Evolutionary conservation across 2,797 vertebrate species (phyloP), one percentile per base, ranked within the genome.

Genomic region (Lophius americanus): DNA sequence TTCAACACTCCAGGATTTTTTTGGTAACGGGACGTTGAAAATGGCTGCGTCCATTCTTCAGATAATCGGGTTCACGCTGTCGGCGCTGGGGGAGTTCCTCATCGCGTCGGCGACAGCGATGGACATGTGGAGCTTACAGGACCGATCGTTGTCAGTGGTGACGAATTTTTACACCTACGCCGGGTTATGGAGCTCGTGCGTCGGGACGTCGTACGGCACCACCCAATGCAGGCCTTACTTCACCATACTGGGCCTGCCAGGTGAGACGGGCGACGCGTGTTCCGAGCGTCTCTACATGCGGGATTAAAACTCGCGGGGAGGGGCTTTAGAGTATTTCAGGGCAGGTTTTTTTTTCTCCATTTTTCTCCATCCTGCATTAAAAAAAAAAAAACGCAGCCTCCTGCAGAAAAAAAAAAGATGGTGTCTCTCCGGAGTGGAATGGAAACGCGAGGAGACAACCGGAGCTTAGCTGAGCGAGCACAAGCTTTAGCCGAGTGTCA

Each of bases 171-270:
- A 89, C 85, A 93, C 92, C 11, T 96, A 95, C 50, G 91, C 94
- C 68, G 96, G 95, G 14, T 89, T 95, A 39, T 96, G 95, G 95
- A 88, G 91, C 68, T 94, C 92, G 57, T 96, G 95, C 7, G 91
- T 96, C 47, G 86, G 88, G 52, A 94, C 94, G 63, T 86, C 92
- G 54, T 94, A 93, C 0, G 95, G 95, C 38, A 92, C 95, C 37
- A 94, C 94, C 0, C 92, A 96, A 73, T 97, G 95, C 63, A 88
- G 95, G 51, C 94, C 95, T 0, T 96, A 94, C 76, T 96, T 91
- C 81, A 95, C 95, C 84, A 94, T 95, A 82, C 92, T 96, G 33
- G 95, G 95, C 75, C 93, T 96, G 85, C 94, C 95, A 94, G 95
- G 96, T 96, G 94, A 91, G 64, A 84, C 68, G 81, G 70, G 76